Evolutionary conservation across 2,888 invertebrate species (phyloP).

Genomic region (Dynastes grantii): DNA sequence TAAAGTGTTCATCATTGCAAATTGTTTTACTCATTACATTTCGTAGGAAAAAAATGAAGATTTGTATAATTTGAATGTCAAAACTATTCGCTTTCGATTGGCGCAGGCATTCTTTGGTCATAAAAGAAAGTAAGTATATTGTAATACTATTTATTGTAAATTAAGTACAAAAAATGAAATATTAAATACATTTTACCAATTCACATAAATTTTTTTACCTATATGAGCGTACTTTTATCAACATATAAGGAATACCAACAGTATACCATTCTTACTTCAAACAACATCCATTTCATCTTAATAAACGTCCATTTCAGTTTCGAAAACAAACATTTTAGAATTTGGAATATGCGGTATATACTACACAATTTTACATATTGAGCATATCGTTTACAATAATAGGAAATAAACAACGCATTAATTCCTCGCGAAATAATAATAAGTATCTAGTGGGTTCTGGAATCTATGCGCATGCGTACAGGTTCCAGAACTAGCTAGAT

Average conservation of each 20-base stretch:
- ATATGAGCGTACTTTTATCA: neutral
- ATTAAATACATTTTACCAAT: neutral
- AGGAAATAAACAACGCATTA: neutral
- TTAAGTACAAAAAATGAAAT: conserved; percentile 33
- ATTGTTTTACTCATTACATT: neutral
- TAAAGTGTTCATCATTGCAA: neutral
- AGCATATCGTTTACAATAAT: neutral
- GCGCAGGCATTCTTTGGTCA: no score
- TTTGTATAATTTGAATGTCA: no score
- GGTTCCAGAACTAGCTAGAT: no score
- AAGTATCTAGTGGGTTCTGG: no score
- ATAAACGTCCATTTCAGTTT: neutral
- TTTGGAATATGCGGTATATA: neutral
- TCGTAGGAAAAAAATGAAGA: no score
- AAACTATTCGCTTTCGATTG: no score
- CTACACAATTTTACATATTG: neutral
- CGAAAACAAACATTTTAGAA: neutral
- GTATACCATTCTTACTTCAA: neutral
- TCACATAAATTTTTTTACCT: conserved; percentile 1
- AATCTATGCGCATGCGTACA: no score
- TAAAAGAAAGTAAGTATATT: neutral
- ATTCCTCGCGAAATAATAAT: neutral
- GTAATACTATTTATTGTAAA: conserved; percentile 33
- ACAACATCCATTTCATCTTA: neutral
- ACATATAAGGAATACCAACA: conserved; percentile 16